Percentiles rank a stretch among this genome's conserved stretches.
phyloP scores from a whole-genome alignment of 2,797 vertebrate genomes.

The Furcifer pardalis region DNA sequence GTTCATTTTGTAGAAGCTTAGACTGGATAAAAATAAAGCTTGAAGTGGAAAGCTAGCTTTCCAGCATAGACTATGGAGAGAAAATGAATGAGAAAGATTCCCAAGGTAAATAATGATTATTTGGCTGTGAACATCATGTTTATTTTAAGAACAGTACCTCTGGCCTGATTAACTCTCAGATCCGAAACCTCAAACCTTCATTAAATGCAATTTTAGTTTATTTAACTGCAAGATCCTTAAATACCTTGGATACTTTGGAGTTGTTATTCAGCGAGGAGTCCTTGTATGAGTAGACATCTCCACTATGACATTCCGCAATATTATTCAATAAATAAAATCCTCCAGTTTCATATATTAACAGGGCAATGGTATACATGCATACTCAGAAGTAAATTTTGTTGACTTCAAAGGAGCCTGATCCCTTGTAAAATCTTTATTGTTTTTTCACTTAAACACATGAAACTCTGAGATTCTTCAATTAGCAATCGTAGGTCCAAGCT shows the following conservation, averaged over 20 bases:
- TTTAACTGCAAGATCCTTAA: not conserved
- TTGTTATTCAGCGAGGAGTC: too few relatives aligned
- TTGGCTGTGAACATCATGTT: not conserved
- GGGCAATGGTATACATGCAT: not conserved
- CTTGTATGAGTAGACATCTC: too few relatives aligned
- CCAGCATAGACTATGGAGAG: not conserved
- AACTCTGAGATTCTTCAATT: not conserved
- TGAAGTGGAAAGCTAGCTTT: conserved; percentile 25
- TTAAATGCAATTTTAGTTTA: conserved; percentile 9
- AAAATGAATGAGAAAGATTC: conserved; percentile 39
- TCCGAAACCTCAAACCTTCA: conserved; percentile 12
- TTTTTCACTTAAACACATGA: not conserved
- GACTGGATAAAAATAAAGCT: conserved; percentile 17
- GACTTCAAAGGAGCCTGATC: not conserved
- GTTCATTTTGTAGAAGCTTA: conserved; percentile 39
- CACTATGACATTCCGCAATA: not conserved
- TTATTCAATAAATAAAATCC: not conserved
- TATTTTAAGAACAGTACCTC: conserved; percentile 30
- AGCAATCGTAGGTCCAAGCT: too few relatives aligned
- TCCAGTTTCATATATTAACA: not conserved
- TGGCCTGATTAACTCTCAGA: not conserved
- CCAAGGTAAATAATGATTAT: not conserved
- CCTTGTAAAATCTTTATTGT: not conserved
- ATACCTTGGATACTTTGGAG: too few relatives aligned
- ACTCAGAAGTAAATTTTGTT: not conserved